Evolutionary conservation across 2,888 invertebrate species (phyloP), one percentile per base, ranked within the genome.

Genomic region (Eutolmus rufibarbis): DNA sequence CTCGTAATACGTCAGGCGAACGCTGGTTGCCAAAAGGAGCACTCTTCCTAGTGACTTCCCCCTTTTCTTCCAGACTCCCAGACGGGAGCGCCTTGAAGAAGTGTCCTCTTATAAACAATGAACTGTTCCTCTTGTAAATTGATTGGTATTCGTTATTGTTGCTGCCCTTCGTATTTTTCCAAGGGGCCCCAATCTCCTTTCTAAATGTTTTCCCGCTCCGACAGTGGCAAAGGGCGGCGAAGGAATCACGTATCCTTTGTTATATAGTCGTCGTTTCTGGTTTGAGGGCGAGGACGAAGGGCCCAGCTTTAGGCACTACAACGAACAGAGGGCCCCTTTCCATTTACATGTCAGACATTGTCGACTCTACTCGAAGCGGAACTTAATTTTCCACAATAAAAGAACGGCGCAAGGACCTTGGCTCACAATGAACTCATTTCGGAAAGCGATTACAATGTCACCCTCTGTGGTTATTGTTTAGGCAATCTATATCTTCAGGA

Each of bases 81-180:
- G 74, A 74, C 74, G 57, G 8, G 4, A 74, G 43, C 40, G 28
- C n/a, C 74, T 85, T 66, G 66, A 66, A 37, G 37, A 84, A 84
- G 82, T 84, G 86, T 51, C 77, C 79, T 79, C 56, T 74, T 78
- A 66, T 37, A 86, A 87, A 87, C 87, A 87, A 87, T 79, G 86
- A 86, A 56, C 78, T 78, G 74, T 79, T 78, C 74, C 87, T 87
- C 87, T 87, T 81, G 87, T 79, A 46, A 87, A 81, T 87, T 87
- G 79, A 87, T 87, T 81, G 87, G 87, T 87, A 78, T 87, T 87
- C 77, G 87, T 87, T 87, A 77, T 78, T 87, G 79, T 78, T 66
- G 78, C 34, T 87, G 66, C 81, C 23, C 77, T 46, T 79, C 57
- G 86, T 79, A 57, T 43, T 79, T 78, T 86, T 57, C 37, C 37